phyloP scores from a whole-genome alignment of 2,888 invertebrate genomes.

The Griposia aprilina region DNA sequence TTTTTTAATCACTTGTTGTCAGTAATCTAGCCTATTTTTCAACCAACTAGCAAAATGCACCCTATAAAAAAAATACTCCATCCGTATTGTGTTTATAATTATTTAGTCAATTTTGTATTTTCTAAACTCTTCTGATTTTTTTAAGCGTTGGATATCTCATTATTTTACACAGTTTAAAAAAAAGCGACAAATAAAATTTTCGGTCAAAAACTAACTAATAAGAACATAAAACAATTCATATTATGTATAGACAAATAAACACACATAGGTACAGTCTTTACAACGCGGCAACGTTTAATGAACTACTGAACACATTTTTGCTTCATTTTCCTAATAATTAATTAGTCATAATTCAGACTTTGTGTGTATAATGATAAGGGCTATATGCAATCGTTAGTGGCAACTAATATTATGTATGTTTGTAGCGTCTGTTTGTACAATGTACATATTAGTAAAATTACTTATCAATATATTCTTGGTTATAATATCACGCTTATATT shows the following conservation, averaged over 20 bases:
- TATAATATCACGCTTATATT: neutral
- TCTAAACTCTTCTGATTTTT: neutral
- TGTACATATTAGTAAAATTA: neutral
- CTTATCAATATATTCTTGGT: neutral
- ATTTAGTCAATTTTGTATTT: neutral
- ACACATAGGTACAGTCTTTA: neutral
- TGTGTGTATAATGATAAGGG: slow-evolving; percentile 44
- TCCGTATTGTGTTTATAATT: too few relatives aligned
- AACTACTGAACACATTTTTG: slow-evolving; percentile 14
- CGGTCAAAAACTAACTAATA: neutral
- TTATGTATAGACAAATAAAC: neutral
- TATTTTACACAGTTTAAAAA: neutral
- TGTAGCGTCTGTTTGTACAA: slow-evolving; percentile 33
- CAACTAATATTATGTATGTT: slow-evolving; percentile 7
- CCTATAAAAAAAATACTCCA: neutral
- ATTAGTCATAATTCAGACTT: slow-evolving; percentile 57
- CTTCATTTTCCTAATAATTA: slow-evolving; percentile 52
- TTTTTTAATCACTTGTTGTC: neutral
- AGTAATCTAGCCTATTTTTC: neutral
- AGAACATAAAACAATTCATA: neutral
- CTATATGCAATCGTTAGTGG: slow-evolving; percentile 8
- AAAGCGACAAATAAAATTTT: neutral
- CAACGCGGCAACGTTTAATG: neutral
- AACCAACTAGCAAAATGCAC: neutral
- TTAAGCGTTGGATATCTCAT: neutral